Evolutionary conservation across 2,113 vertebrate genomes (phyloP).

Genomic region (Atlantisia rogersi): DNA sequence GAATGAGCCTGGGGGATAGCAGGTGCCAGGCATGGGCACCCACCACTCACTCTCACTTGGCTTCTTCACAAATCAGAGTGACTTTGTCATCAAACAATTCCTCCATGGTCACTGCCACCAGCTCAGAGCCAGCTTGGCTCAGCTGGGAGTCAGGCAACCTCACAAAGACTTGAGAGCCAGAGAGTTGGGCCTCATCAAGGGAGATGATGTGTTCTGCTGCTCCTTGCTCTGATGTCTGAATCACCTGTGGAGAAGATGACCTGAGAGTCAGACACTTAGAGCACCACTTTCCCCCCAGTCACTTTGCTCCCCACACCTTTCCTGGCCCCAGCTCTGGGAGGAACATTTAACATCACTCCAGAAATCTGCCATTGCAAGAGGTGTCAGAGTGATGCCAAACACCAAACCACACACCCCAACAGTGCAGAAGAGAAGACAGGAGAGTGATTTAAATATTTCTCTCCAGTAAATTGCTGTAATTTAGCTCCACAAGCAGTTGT

Average conservation of each 20-base stretch:
- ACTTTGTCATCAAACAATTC: constrained; percentile 84
- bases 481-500: constrained; percentile 27
- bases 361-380: constrained; percentile 51
- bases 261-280: not conserved
- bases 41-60: not conserved
- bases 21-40: not conserved
- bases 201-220: constrained; percentile 68
- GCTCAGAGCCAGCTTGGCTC: constrained; percentile 63
- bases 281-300: not conserved
- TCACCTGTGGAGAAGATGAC: constrained; percentile 71
- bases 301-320: not conserved
- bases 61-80: constrained; percentile 84
- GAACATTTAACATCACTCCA: constrained; percentile 37
- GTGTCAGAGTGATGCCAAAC: constrained; percentile 51
- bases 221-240: constrained; percentile 52
- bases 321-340: not conserved
- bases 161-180: constrained; percentile 81
- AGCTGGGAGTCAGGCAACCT: constrained; percentile 71
- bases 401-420: not conserved
- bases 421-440: constrained; percentile 59
- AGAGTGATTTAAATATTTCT: constrained; percentile 66
- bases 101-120: constrained; percentile 85
- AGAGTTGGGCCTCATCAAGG: constrained; percentile 72
- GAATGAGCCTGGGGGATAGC: not conserved
- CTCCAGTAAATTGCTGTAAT: constrained; percentile 59